A percentile compares a stretch with the other conserved stretches of the same genome.
These are phyloP conservation scores for Myripristis murdjan DNA, from an alignment of 2,797 vertebrate genomes.

Conservation along the genomic window DNA sequence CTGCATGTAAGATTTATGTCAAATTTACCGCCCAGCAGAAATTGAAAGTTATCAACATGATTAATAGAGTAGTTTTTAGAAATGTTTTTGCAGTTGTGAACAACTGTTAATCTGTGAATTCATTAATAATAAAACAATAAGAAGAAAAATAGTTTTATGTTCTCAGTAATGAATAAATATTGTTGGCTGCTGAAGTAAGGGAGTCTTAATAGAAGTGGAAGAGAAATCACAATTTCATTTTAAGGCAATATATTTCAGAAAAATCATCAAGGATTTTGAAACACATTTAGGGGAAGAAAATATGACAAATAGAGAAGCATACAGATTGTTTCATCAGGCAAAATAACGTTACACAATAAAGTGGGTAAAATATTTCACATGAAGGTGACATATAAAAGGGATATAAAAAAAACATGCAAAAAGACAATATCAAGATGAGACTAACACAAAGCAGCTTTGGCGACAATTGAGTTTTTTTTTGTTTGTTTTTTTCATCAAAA, in stretches of 20 bases:
- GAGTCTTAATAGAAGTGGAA: slow-evolving; percentile 23
- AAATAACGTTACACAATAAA: slow-evolving; percentile 68
- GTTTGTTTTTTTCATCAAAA: slow-evolving; percentile 57
- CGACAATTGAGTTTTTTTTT: slow-evolving; percentile 60
- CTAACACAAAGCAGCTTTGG: slow-evolving; percentile 78
- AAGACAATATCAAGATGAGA: slow-evolving; percentile 71
- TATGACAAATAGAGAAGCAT: slow-evolving; percentile 70
- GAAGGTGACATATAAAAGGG: slow-evolving; percentile 70
- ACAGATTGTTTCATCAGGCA: slow-evolving; percentile 63
- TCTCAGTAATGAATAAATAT: slow-evolving; percentile 78
- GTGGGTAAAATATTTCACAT: slow-evolving; percentile 76
- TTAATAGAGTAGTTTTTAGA: slow-evolving; percentile 80
- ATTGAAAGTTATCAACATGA: slow-evolving; percentile 74
- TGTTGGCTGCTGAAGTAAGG: slow-evolving; percentile 49
- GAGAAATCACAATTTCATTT: slow-evolving; percentile 19
- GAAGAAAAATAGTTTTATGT: slow-evolving; percentile 34
- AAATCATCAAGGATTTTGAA: slow-evolving; percentile 32
- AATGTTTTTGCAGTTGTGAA: slow-evolving; percentile 77
- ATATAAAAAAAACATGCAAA: slow-evolving; percentile 78
- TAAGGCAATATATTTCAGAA: slow-evolving; percentile 15
- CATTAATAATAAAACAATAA: slow-evolving; percentile 57
- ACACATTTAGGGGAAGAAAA: slow-evolving; percentile 49
- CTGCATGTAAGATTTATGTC: slow-evolving; percentile 92
- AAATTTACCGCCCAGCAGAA: slow-evolving; percentile 99
- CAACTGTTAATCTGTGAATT: slow-evolving; percentile 42